Base-by-base conservation (phyloP, 2,888 invertebrate genomes). In the Hetaerina titia region DNA sequence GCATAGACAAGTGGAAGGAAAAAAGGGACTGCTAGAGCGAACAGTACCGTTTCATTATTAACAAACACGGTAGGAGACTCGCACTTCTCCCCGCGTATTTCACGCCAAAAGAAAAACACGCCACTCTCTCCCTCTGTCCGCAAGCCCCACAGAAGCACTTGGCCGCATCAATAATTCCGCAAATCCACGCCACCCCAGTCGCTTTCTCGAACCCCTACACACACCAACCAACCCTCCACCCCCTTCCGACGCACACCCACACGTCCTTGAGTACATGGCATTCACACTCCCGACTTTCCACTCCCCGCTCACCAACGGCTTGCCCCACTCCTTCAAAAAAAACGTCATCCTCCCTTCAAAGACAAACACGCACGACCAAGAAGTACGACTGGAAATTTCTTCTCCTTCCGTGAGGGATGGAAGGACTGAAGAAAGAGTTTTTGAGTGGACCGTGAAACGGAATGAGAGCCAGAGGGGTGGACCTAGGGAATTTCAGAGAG, bases 141-240 rank as follows among this genome's bases (percentile, higher is more conserved):
- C 88, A 88, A 89, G 89, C 89, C 89, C 45, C 92, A 45, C 90
- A 63, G 92, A 92, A 56, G 69, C 92, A 92, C 92, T 92, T 69
- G 92, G 45, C 56, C 92, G 25, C 64, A 64, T 69, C 69, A 64
- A 92, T 69, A 69, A 92, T 69, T 92, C 69, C 92, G 69, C 56
- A 31, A 92, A 92, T 92, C 92, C 69, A 92, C 64, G 92, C 92
- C 92, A 92, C 92, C 45, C 81, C 69, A 89, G 89, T 57, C 89
- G 63, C 45, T 69, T 69, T 56, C 69, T 92, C 56, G 2, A 45
- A 69, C 45, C 56, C 45, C 90, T 69, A 22, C 63, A 25, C 69
- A n/a, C 69, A 8, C 69, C 5, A 19, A 17, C 69, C 69, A 69
- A 17, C 81, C 81, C 25, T 11, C 25, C 81, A 81, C 74, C n/a